Percentiles rank a stretch among this genome's conserved stretches.
phyloP scores from a whole-genome alignment of 1,140 invertebrate genomes.

The Acyrthosiphon pisum region DNA sequence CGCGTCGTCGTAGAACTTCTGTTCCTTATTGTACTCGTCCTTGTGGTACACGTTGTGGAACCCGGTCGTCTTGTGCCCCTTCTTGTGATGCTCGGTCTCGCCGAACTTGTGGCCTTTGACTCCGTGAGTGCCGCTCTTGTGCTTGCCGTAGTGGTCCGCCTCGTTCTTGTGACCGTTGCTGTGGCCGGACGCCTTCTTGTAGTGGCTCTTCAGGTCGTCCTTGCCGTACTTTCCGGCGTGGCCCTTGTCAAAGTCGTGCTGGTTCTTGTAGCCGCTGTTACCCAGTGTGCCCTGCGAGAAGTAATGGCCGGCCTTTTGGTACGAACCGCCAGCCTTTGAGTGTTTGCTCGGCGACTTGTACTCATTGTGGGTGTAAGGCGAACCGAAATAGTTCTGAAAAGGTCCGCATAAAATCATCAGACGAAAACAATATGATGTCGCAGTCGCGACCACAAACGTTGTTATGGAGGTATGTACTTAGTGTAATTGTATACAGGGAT shows the following conservation, averaged over 20 bases:
- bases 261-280: constrained; percentile 68
- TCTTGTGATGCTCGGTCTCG: constrained; percentile 65
- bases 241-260: constrained; percentile 62
- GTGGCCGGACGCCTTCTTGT: constrained; percentile 59
- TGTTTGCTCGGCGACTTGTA: constrained; percentile 54
- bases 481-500: too few relatives aligned
- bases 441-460: not conserved
- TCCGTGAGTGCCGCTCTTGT: constrained; percentile 64
- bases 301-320: constrained; percentile 65
- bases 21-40: constrained; percentile 78
- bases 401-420: not conserved
- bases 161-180: constrained; percentile 59
- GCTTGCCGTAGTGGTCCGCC: constrained; percentile 63
- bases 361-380: constrained; percentile 46
- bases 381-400: constrained; percentile 10
- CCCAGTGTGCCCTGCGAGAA: constrained; percentile 67
- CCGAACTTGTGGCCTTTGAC: constrained; percentile 59
- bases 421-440: not conserved
- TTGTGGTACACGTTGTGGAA: constrained; percentile 77
- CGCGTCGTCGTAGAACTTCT: constrained; percentile 75
- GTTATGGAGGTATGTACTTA: too few relatives aligned
- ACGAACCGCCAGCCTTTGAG: constrained; percentile 63
- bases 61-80: constrained; percentile 73
- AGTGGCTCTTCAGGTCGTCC: constrained; percentile 59
- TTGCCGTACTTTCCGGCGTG: constrained; percentile 60